phyloP scores from a whole-genome alignment of 2,888 invertebrate genomes.

The Ectropis crepuscularia region DNA sequence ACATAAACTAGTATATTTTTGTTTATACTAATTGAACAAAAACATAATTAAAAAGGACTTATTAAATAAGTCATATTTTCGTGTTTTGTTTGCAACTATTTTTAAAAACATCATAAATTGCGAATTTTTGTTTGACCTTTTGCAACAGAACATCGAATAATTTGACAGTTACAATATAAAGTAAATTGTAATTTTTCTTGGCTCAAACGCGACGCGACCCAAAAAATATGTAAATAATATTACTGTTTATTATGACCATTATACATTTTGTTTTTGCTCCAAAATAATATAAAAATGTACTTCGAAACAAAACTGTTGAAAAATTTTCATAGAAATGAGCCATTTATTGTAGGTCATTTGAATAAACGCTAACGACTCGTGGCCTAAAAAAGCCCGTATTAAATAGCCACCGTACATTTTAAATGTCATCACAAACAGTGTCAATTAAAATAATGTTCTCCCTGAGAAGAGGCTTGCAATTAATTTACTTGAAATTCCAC shows the following conservation, averaged over 20 bases:
- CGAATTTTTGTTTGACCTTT: too few species aligned
- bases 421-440: conserved; percentile 49
- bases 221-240: neutral
- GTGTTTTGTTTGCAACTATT: too few species aligned
- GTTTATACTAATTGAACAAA: too few species aligned
- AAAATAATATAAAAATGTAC: conserved; percentile 3
- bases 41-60: too few species aligned
- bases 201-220: neutral
- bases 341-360: conserved; percentile 24
- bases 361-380: conserved; percentile 27
- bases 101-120: too few species aligned
- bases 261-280: neutral
- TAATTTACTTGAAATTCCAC: conserved; percentile 65
- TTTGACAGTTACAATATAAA: too few species aligned
- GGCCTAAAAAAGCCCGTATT: conserved; percentile 30
- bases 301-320: conserved; percentile 9
- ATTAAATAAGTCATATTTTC: too few species aligned
- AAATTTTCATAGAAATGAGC: conserved; percentile 15
- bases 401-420: conserved; percentile 43
- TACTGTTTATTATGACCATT: neutral
- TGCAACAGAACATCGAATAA: too few species aligned
- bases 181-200: neutral
- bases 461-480: conserved; percentile 54
- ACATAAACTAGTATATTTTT: too few species aligned
- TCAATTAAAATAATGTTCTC: conserved; percentile 59